phyloP scores from a whole-genome alignment of 2,113 vertebrate species.

The Elephantulus edwardii region DNA sequence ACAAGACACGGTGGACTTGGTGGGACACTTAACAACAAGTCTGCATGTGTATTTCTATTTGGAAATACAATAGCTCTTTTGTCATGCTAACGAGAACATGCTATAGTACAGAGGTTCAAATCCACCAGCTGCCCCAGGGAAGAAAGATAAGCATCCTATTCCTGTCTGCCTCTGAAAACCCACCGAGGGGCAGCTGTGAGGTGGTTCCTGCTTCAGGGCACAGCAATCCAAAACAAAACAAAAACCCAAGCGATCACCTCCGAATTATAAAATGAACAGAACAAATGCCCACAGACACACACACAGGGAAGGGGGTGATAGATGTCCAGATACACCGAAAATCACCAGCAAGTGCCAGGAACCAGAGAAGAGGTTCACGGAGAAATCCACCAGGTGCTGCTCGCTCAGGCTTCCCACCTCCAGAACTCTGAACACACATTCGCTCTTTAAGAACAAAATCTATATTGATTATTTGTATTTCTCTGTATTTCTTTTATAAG shows the following conservation, averaged over 20 bases:
- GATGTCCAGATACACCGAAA: neutral
- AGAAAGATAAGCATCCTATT: too few species aligned
- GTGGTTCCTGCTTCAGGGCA: too few species aligned
- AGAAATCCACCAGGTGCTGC: neutral
- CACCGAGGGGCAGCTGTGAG: too few species aligned
- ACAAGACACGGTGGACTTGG: too few species aligned
- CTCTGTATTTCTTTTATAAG: neutral
- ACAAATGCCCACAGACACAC: neutral
- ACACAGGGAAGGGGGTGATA: neutral
- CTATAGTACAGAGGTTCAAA: too few species aligned
- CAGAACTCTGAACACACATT: neutral
- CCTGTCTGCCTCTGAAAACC: too few species aligned
- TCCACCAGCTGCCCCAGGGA: too few species aligned
- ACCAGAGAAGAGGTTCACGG: neutral
- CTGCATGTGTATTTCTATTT: neutral
- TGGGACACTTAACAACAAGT: too few species aligned
- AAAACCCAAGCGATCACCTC: neutral
- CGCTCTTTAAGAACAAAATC: neutral
- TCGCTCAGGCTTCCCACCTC: neutral
- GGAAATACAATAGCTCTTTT: neutral
- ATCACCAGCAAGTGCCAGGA: neutral
- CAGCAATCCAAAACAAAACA: too few species aligned
- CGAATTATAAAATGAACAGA: neutral
- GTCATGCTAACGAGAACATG: neutral
- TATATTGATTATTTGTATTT: too few species aligned